phyloP scores from a whole-genome alignment of 2,888 invertebrate genomes.

The Monopis laevigella region DNA sequence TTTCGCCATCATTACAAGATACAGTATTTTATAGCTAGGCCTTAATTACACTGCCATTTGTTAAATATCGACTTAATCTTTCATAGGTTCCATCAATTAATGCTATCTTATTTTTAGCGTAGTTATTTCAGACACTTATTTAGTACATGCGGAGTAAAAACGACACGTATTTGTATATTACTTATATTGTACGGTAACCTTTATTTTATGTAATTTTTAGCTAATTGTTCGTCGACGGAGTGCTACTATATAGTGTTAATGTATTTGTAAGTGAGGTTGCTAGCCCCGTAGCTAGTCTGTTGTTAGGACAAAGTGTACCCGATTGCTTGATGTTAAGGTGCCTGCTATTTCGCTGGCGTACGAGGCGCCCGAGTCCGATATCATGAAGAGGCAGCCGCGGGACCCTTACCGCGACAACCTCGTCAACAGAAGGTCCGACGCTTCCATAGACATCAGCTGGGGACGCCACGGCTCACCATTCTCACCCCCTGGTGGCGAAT shows the following conservation, averaged over 20 bases:
- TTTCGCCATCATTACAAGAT: conserved; percentile 3
- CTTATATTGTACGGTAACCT: conserved; percentile 3
- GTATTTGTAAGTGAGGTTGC: neutral
- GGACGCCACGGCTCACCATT: conserved; percentile 52
- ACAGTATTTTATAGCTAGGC: conserved; percentile 13
- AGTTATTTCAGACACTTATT: conserved; percentile 3
- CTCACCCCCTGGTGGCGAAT: conserved; percentile 21
- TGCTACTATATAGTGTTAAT: neutral
- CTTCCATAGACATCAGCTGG: conserved; percentile 50
- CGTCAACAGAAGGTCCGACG: conserved; percentile 94
- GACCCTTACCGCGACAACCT: conserved; percentile 98
- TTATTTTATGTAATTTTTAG: conserved; percentile 1
- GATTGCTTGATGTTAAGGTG: conserved; percentile 79
- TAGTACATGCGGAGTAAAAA: neutral
- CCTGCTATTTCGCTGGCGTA: conserved; percentile 99
- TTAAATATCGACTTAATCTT: conserved; percentile 3
- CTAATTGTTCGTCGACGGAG: neutral
- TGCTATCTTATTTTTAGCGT: conserved; percentile 2
- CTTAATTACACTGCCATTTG: conserved; percentile 7
- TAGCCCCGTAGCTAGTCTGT: conserved; percentile 4
- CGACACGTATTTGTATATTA: conserved; percentile 2
- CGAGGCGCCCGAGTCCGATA: conserved; percentile 98
- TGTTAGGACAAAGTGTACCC: conserved; percentile 27
- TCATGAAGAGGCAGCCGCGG: conserved; percentile 98
- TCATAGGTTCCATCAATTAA: conserved; percentile 3